A percentile compares a stretch with the other conserved stretches of the same genome.
These are phyloP conservation scores for Malurus alboscapulatus DNA, from an alignment of 2,113 vertebrate species.

Conservation along the genomic window DNA sequence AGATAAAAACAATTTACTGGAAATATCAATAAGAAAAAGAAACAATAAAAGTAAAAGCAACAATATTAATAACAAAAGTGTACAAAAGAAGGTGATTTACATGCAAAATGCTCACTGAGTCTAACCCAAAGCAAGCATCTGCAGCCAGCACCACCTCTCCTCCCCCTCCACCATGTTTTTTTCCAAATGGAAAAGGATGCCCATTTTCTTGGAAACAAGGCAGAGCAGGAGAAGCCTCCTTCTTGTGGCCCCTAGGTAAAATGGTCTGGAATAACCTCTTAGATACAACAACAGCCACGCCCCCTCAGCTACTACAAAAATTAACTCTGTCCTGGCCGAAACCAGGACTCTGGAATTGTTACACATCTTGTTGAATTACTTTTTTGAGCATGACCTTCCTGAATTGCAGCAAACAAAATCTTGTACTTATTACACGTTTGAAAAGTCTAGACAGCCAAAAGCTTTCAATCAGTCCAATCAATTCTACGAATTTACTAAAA, in stretches of 20 bases:
- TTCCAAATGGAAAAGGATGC: rapidly evolving
- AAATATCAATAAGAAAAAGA: neutral
- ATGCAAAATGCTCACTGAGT: neutral
- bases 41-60: neutral
- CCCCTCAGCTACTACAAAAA: neutral
- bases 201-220: neutral
- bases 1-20: neutral
- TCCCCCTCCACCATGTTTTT: neutral
- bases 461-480: neutral
- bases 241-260: too few relatives aligned
- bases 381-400: neutral
- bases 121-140: too few relatives aligned
- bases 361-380: neutral
- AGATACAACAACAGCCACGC: rapidly evolving
- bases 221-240: too few relatives aligned
- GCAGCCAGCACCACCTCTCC: too few relatives aligned
- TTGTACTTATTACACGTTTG: rapidly evolving
- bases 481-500: neutral
- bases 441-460: neutral
- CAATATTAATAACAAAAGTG: neutral
- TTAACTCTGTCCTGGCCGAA: neutral
- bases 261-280: neutral
- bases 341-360: neutral
- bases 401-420: neutral
- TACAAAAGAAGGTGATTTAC: neutral